Conservation (phyloP, 2,113 vertebrate species). For the Notiomystis cincta region DNA sequence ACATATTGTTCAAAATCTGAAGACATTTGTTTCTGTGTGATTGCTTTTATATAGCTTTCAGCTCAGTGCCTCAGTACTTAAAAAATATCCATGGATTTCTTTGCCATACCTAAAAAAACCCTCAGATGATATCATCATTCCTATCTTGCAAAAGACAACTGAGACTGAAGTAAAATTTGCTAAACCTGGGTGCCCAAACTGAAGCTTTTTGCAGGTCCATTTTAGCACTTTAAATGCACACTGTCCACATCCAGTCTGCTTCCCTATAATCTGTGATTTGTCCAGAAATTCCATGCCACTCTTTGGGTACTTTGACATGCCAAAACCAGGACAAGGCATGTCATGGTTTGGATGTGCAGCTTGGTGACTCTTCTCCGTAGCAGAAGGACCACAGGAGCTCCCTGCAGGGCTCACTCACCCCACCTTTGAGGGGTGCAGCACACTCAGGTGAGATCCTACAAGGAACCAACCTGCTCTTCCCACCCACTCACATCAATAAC, state of each 20-base stretch:
- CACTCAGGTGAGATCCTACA: neutral
- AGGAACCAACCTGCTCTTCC: neutral
- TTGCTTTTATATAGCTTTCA: neutral
- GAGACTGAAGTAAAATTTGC: neutral
- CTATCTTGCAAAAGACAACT: neutral
- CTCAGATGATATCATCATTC: fast-evolving
- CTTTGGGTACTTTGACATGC: fast-evolving
- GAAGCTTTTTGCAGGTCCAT: neutral
- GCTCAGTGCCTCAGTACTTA: neutral
- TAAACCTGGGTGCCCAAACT: neutral
- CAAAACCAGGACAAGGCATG: neutral
- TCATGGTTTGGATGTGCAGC: neutral
- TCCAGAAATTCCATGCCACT: neutral
- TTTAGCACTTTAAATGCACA: neutral
- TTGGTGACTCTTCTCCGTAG: neutral
- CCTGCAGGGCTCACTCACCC: neutral
- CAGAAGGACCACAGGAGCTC: neutral
- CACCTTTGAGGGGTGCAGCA: neutral
- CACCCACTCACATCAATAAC: neutral
- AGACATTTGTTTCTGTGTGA: neutral
- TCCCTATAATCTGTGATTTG: neutral
- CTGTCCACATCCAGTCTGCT: neutral
- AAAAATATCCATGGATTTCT: neutral
- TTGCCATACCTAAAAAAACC: neutral
- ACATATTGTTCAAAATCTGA: neutral